These are phyloP conservation scores for Xiphias gladius DNA, from an alignment of 2,113 vertebrate species.

Conservation along the genomic window DNA sequence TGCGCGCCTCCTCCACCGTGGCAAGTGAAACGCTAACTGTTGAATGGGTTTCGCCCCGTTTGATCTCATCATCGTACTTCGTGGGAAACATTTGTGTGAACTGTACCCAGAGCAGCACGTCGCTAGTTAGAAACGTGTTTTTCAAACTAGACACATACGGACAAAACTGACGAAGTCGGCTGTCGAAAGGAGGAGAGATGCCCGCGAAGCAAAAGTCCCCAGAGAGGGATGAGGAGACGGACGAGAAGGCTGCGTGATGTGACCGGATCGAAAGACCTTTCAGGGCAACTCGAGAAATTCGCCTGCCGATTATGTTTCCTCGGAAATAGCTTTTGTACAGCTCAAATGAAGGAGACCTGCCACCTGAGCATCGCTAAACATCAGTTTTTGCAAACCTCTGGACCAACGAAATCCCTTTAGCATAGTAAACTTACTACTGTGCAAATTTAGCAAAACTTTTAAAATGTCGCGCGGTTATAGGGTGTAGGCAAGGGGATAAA, in stretches of 20 bases:
- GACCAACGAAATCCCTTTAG: fast-evolving
- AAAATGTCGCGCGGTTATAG: neutral
- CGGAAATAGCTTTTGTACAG: constrained; percentile 8
- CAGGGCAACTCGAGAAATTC: constrained; percentile 2
- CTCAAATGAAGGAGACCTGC: constrained; percentile 20
- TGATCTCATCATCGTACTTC: neutral
- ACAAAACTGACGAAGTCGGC: neutral
- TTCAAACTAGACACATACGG: neutral
- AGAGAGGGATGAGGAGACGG: constrained; percentile 20
- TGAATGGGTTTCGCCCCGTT: neutral
- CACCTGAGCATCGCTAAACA: neutral
- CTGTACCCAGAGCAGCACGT: neutral
- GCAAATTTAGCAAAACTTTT: constrained; percentile 30
- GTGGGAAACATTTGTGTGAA: neutral
- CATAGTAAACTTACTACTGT: neutral
- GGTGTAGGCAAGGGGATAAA: neutral
- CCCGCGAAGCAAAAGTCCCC: neutral
- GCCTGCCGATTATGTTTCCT: constrained; percentile 1
- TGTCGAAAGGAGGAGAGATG: constrained; percentile 2
- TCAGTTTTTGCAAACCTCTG: neutral
- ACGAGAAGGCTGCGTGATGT: constrained; percentile 17
- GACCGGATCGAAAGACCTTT: constrained; percentile 31
- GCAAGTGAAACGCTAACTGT: neutral
- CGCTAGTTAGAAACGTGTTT: neutral
- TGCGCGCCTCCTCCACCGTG: neutral